Evolutionary conservation across 2,888 invertebrate species (phyloP), one percentile per base, ranked within the genome.

Genomic region (Caenorhabditis zanzibari): DNA sequence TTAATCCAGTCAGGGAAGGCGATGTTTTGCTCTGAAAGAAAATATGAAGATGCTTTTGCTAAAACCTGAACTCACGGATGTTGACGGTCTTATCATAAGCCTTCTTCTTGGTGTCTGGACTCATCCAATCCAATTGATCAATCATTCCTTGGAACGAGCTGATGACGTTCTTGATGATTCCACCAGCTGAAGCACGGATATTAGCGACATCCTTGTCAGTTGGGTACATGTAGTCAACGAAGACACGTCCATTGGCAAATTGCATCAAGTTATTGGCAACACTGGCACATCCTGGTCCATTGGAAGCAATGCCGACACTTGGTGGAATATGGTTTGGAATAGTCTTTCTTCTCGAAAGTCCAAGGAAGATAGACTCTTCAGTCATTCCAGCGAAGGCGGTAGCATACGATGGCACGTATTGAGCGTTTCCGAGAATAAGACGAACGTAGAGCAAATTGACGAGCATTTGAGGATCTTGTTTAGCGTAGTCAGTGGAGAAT

Each of bases 81-180:
- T 81, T 75, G 58, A 81, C 71, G 26, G 86, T 86, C 82, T 90
- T 90, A 22, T 81, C 85, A 52, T 84, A 81, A 12, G 90, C 90
- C 16, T 54, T 81, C 52, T 72, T 81, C 84, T 88, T 88, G 14
- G 81, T 81, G 3, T 80, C 80, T 4, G 80, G 28, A 24, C 14
- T 64, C 87, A 90, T 85, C 90, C 90, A 90, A 58, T 88, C 88
- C 12, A 90, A 75, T 52, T 87, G 86, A 56, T 85, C 85, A 32
- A 90, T 75, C 90, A 90, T 90, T 84, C 88, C 88, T 81, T 88
- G 86, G 85, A 89, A 88, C 24, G 89, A 85, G 22, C 82, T 87
- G 28, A 88, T 85, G 14, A 89, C 84, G 35, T 86, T 88, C n/a
- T 56, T 59, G 66, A 88, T 88, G 26, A 88, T 72, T 26, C 84